These are phyloP conservation scores for Cephonodes hylas DNA, from an alignment of 2,888 invertebrate species.

Conservation along the genomic window DNA sequence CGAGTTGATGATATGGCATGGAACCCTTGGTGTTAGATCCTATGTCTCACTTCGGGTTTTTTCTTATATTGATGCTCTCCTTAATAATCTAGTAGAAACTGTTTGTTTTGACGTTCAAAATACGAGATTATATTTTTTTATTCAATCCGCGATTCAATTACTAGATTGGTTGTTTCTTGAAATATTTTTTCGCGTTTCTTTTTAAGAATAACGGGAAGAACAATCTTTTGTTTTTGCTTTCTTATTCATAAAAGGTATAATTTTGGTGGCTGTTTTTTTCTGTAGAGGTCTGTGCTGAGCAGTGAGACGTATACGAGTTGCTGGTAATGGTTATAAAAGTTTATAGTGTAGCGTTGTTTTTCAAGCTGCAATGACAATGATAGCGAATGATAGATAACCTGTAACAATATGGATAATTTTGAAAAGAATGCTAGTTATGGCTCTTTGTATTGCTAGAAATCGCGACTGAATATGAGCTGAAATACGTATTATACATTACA, in stretches of 20 bases:
- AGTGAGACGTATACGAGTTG: no score
- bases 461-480: no score
- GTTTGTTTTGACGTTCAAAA: slow-evolving; percentile 5
- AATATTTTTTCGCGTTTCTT: neutral
- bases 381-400: no score
- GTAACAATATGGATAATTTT: no score
- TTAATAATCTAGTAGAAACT: neutral
- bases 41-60: neutral
- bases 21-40: no score
- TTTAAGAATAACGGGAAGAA: neutral
- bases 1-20: no score
- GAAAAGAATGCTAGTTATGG: no score
- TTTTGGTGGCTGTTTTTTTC: neutral
- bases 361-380: no score
- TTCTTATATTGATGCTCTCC: neutral
- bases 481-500: no score
- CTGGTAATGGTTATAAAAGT: neutral
- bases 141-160: neutral
- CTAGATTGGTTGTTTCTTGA: neutral
- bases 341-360: no score
- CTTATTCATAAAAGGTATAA: no score
- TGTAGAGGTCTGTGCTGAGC: neutral
- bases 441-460: no score
- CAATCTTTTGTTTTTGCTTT: neutral
- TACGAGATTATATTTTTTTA: slow-evolving; percentile 3